Base-by-base conservation (phyloP, 2,888 invertebrate species). In the Laspeyria flexula region DNA sequence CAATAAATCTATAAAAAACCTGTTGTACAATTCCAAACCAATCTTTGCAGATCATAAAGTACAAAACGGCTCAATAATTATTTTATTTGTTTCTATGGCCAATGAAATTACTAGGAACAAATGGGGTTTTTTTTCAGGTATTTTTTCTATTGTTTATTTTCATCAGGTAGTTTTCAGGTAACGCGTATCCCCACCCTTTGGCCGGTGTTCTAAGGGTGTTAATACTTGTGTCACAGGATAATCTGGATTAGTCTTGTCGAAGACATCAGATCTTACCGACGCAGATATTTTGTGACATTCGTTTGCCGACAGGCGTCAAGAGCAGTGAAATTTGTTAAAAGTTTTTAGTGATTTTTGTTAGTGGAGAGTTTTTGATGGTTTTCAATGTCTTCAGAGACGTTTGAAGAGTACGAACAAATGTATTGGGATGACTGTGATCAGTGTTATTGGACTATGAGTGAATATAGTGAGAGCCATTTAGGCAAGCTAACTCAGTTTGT, bases 401-500 rank as follows among this genome's bases (percentile, higher is more conserved):
- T 33, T 1, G 10, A 13, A 31, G 21, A 12, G 9, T 9, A 25
- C 7, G 9, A 7, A 3, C 9, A 10, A 23, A 45, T 49, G 30
- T 43, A 35, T 21, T 47, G 27, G 46, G 46, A 47, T 27, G 41
- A 50, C 18, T 31, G 30, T 27, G 40, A 49, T 10, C 16, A 37
- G 42, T 38, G n/a, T 23, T 34, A 38, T 48, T 66, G n/a, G 13
- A 59, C 43, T 9, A 78, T 79, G 80, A 75, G 75, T 71, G 79
- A 77, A 18, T 64, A 67, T 27, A 64, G 64, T 58, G 81, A 82
- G 12, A 76, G 73, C 46, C 79, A 78, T 73, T 74, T 90, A 65
- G 67, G 60, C 12, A 83, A 84, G 64, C 63, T 90, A 44, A 75
- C 79, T 11, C 79, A 77, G 60, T 90, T 88, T 55, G 86, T 88